Evolutionary conservation across 2,797 vertebrate species (phyloP).

Genomic region (Ataeniobius toweri): DNA sequence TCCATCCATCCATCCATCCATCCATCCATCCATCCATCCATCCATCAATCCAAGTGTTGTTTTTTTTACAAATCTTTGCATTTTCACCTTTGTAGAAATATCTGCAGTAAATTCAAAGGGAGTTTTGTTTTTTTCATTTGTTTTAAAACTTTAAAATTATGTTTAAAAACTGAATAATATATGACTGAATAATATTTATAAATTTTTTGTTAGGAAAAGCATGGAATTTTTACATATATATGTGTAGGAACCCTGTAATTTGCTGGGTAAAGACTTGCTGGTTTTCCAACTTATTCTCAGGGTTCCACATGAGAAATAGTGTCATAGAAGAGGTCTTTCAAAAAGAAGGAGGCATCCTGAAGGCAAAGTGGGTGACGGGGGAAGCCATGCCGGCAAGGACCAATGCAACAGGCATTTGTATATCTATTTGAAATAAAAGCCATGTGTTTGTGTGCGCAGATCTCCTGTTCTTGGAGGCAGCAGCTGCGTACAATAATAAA

Average conservation of each 20-base stretch:
- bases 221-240: neutral
- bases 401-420: too few species aligned
- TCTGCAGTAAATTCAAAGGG: neutral
- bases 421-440: too few species aligned
- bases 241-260: neutral
- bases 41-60: neutral
- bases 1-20: too few species aligned
- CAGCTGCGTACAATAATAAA: neutral
- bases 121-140: neutral
- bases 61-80: neutral
- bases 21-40: too few species aligned
- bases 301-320: slow-evolving; percentile 62
- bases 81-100: neutral
- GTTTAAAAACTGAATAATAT: neutral
- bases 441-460: too few species aligned
- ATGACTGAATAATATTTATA: neutral
- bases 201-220: neutral
- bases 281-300: slow-evolving; percentile 60
- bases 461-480: too few species aligned
- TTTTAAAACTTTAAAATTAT: neutral
- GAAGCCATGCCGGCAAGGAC: too few species aligned
- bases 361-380: slow-evolving; percentile 35
- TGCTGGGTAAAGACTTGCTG: slow-evolving; percentile 24
- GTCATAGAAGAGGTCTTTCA: slow-evolving; percentile 44
- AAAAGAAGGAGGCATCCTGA: slow-evolving; percentile 62